Percentiles rank a stretch among this genome's conserved stretches.
Evolutionary conservation across 1,140 invertebrate genomes (phyloP).

Genomic region (Drosophila pseudoananassae): DNA sequence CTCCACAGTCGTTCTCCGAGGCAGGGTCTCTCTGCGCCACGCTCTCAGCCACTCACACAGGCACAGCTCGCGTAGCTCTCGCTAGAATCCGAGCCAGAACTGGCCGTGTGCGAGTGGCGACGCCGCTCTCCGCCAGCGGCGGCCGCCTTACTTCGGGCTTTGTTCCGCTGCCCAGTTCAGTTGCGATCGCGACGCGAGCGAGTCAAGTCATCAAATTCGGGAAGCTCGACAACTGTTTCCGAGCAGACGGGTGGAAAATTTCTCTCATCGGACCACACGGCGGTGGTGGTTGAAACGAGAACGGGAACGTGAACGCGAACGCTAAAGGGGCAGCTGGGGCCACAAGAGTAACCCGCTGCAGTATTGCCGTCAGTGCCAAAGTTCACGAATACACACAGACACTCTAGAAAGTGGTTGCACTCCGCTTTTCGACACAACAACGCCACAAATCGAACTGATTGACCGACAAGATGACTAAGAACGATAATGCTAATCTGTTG

Average conservation of each 20-base stretch:
- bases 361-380: constrained; percentile 30
- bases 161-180: constrained; percentile 64
- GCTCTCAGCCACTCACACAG: not conserved
- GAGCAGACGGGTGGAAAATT: constrained; percentile 74
- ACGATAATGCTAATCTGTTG: constrained; percentile 84
- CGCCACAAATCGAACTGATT: constrained; percentile 8
- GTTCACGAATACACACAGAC: constrained; percentile 18
- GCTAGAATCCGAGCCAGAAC: constrained; percentile 40
- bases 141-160: constrained; percentile 54
- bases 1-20: not conserved
- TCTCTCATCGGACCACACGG: constrained; percentile 40
- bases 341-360: constrained; percentile 21
- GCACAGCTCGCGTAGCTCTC: not conserved
- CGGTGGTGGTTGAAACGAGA: constrained; percentile 65
- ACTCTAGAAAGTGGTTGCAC: constrained; percentile 44
- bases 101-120: constrained; percentile 20
- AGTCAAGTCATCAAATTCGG: constrained; percentile 51
- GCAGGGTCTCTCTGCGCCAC: not conserved
- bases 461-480: constrained; percentile 73
- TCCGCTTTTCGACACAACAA: constrained; percentile 16
- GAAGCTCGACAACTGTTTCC: constrained; percentile 24
- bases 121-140: constrained; percentile 17
- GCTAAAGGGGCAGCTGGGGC: constrained; percentile 19
- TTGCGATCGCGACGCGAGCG: constrained; percentile 72
- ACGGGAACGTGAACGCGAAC: constrained; percentile 27